Evolutionary conservation across 2,888 invertebrate genomes (phyloP).

Genomic region (Thymelicus acteon): DNA sequence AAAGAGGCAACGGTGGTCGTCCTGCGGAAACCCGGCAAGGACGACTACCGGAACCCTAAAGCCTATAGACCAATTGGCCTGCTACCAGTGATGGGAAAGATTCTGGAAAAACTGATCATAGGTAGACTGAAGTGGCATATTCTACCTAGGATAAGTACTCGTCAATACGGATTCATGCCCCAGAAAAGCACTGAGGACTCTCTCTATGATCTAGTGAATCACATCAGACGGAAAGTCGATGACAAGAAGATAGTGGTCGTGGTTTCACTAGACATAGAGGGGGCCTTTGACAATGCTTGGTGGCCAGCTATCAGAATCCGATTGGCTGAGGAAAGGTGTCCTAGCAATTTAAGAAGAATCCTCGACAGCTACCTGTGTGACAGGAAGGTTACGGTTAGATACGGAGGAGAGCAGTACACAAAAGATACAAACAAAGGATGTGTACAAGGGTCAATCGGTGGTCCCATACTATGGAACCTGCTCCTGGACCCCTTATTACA

Average conservation of each 20-base stretch:
- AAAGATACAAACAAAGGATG: too few relatives aligned
- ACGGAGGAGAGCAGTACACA: too few relatives aligned
- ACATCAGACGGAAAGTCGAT: neutral
- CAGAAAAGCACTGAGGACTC: constrained; percentile 21
- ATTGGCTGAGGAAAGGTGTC: neutral
- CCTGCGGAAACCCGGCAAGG: constrained; percentile 3
- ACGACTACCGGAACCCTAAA: neutral
- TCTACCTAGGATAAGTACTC: neutral
- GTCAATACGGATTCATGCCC: too few relatives aligned
- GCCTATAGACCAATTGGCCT: constrained; percentile 9
- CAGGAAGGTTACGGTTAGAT: too few relatives aligned
- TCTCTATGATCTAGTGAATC: constrained; percentile 7
- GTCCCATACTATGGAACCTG: constrained; percentile 15
- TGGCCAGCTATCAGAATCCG: constrained; percentile 14
- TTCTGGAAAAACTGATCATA: constrained; percentile 23
- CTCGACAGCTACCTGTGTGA: neutral
- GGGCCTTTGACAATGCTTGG: constrained; percentile 22
- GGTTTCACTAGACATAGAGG: constrained; percentile 15
- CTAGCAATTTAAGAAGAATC: neutral
- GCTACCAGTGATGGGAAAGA: constrained; percentile 16
- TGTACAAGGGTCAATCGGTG: neutral
- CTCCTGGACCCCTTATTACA: constrained; percentile 7
- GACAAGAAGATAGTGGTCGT: neutral
- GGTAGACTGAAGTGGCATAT: constrained; percentile 20
- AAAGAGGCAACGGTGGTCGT: neutral